Evolutionary conservation across 2,888 invertebrate genomes (phyloP), one percentile per base, ranked within the genome.

Genomic region (Temnothorax rugatulus): DNA sequence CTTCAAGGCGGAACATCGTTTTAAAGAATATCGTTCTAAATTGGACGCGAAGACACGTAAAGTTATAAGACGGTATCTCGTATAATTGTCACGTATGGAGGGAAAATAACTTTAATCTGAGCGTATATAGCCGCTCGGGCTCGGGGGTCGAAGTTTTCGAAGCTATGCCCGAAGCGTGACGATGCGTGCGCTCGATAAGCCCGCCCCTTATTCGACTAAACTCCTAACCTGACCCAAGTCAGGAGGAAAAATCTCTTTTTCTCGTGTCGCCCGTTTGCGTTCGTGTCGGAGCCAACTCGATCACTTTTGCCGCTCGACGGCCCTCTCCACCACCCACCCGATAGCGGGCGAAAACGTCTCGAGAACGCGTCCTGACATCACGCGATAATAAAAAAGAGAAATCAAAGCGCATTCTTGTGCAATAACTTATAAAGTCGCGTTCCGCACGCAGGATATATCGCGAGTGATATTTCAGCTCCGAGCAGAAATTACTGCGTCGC

Each of bases 111-210:
- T 77, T 54, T 44, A 69, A 77, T 61, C 61, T n/a, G 74, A 74
- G 54, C 68, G 47, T 44, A 29, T 29, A 29, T 29, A 44, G 38
- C 25, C 44, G 41, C 29, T 38, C 41, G 50, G 50, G 50, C 52
- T 41, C 41, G 21, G 21, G 44, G 15, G 54, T 57, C 54, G n/a
- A 54, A 77, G 77, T 77, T 77, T 77, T 69, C 52, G 77, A 77
- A 77, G 68, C 77, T 77, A 68, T 54, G 54, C 47, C 29, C n/a
- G 77, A 69, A 69, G 77, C 69, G 69, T 77, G 69, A 69, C 77
- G 77, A 77, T 69, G 77, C 77, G 77, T 77, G 41, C 44, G 29
- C 47, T 52, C 29, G 77, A 77, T 77, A 77, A 77, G 69, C 77
- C 21, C 54, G 21, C 13, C 29, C 21, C 29, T 11, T 18, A 18